phyloP scores from a whole-genome alignment of 2,113 vertebrate genomes.

The Sapajus apella region DNA sequence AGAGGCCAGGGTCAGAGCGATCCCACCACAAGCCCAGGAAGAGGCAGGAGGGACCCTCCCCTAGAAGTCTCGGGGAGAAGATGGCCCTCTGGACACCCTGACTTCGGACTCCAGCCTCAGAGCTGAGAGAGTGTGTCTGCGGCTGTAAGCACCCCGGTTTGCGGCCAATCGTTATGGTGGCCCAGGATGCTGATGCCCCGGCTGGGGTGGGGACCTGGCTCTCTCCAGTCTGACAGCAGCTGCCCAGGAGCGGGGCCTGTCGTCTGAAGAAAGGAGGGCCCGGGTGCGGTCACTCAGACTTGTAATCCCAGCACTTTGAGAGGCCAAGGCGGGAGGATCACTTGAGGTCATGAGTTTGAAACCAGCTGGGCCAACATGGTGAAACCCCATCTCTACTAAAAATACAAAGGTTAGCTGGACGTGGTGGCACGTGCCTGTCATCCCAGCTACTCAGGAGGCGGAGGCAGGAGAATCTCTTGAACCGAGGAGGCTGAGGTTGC shows the following conservation, averaged over 20 bases:
- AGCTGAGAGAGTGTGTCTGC: background rate
- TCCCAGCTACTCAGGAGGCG: too few species aligned
- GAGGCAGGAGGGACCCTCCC: background rate
- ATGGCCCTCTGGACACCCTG: background rate
- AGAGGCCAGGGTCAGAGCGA: background rate
- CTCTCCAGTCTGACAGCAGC: background rate
- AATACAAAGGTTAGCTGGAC: too few species aligned
- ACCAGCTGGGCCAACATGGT: too few species aligned
- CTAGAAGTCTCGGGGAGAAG: background rate
- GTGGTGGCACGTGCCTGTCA: too few species aligned
- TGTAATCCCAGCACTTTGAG: too few species aligned
- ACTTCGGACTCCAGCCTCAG: background rate
- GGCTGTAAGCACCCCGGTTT: accelerated
- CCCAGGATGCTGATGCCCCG: background rate
- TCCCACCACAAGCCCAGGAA: background rate
- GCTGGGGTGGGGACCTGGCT: background rate
- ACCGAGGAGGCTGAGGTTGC: too few species aligned
- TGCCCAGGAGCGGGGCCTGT: background rate
- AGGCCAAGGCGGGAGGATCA: too few species aligned
- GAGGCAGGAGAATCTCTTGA: too few species aligned
- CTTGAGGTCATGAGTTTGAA: too few species aligned
- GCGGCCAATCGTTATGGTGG: background rate
- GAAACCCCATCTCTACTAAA: too few species aligned
- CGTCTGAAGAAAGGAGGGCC: background rate
- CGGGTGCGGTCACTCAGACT: too few species aligned